Evolutionary conservation across 2,888 invertebrate species (phyloP), one percentile per base, ranked within the genome.

Genomic region (Cheilosia grossa): DNA sequence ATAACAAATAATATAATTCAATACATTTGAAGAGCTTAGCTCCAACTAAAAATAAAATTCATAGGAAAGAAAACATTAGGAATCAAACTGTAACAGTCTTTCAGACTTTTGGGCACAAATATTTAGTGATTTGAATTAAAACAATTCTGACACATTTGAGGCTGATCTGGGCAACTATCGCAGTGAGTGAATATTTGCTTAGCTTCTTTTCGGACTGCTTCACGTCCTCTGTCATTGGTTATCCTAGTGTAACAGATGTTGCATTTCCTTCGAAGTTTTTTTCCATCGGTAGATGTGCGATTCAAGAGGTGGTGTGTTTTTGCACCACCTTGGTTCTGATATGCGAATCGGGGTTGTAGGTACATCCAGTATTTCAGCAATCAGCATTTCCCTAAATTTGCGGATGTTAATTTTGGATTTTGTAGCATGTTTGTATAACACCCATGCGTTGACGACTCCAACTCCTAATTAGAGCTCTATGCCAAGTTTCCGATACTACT

Each of bases 401-500:
- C 24, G 51, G 51, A 24, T 51, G 19, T 47, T n/a, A 47, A 47
- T 47, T 47, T 47, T 47, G 47, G 47, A 2, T 19, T 47, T 47
- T 47, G 47, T 19, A 17, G 47, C 47, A 19, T 47, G 19, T 47
- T 47, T 47, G 17, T 17, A 47, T 47, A 47, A n/a, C 6, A 47
- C 9, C 17, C 19, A 51, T 51, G 66, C 15, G 53, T 54, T 66
- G 40, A 54, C 53, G 5, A 42, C 66, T 54, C 17, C 51, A 15
- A 24, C 33, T 59, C 51, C 67, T 15, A 49, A 51, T 9, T 61
- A 53, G 13, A 69, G 49, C 21, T 77, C 67, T 37, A 59, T 47
- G 58, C 40, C 53, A 27, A 77, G 51, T 61, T 74, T 74, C 17
- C 59, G 53, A 44, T 80, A 80, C 73, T 74, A 74, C n/a, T n/a